Conservation (phyloP, 2,888 invertebrate species). For the Ormyrus rosae region DNA sequence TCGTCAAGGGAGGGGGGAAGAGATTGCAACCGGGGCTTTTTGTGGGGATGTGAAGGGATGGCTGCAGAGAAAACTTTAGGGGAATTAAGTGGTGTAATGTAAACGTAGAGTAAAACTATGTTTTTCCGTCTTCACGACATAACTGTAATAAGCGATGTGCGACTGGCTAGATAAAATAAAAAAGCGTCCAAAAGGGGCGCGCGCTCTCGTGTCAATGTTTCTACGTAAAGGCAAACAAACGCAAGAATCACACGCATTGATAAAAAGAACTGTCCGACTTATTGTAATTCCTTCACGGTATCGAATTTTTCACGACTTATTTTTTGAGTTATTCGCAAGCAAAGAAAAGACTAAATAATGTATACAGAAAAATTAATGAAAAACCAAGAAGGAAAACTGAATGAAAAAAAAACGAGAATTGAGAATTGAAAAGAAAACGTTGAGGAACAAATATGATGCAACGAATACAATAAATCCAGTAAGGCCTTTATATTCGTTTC, state of each 20-base stretch:
- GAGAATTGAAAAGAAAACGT: conserved; percentile 10
- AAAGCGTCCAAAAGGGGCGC: background rate
- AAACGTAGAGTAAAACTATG: conserved; percentile 27
- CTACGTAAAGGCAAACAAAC: background rate
- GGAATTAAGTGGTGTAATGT: conserved; percentile 17
- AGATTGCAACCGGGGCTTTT: background rate
- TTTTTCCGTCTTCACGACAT: conserved; percentile 33
- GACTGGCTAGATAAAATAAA: conserved; percentile 10
- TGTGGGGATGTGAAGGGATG: background rate
- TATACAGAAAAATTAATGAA: background rate
- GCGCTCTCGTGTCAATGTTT: conserved; percentile 32
- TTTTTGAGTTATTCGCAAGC: conserved; percentile 14
- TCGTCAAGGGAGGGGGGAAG: background rate
- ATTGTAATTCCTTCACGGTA: background rate
- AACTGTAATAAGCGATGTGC: conserved; percentile 25
- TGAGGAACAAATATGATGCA: conserved; percentile 49
- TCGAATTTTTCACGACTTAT: conserved; percentile 4
- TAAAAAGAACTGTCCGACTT: conserved; percentile 21
- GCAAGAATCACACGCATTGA: background rate
- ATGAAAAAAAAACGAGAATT: background rate
- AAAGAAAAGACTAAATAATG: background rate
- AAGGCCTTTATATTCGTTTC: conserved; percentile 42
- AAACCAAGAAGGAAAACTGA: too few relatives aligned
- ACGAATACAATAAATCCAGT: conserved; percentile 53
- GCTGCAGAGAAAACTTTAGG: background rate